Percentiles rank a stretch among this genome's conserved stretches.
phyloP scores from a whole-genome alignment of 1,140 invertebrate species.

The Gryon sp. region DNA sequence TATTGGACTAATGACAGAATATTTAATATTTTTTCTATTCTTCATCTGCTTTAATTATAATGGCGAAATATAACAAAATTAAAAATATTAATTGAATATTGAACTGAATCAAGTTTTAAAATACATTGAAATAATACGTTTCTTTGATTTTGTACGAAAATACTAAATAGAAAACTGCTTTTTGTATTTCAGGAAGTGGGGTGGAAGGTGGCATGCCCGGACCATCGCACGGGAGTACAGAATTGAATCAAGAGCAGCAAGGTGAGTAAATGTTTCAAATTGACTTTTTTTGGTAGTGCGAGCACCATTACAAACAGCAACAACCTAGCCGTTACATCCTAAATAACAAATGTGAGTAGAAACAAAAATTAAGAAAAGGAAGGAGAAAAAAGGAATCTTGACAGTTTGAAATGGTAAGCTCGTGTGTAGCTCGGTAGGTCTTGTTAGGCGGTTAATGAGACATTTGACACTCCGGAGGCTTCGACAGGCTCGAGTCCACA shows the following conservation, averaged over 20 bases:
- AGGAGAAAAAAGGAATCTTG: slow-evolving; percentile 74
- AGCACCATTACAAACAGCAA: slow-evolving; percentile 81
- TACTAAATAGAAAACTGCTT: too few relatives aligned
- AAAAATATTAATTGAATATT: too few relatives aligned
- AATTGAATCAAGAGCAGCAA: slow-evolving; percentile 78
- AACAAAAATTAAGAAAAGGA: too few relatives aligned
- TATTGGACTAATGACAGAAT: too few relatives aligned
- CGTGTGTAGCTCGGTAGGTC: slow-evolving; percentile 79
- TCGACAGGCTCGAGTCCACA: slow-evolving; percentile 73
- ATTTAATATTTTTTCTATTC: too few relatives aligned
- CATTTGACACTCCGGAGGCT: slow-evolving; percentile 79
- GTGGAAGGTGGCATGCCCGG: slow-evolving; percentile 77
- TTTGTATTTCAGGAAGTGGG: slow-evolving; percentile 67
- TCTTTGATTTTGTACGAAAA: too few relatives aligned
- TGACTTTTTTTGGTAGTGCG: slow-evolving; percentile 76
- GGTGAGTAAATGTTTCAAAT: slow-evolving; percentile 72
- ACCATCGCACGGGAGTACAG: slow-evolving; percentile 74
- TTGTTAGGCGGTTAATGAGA: slow-evolving; percentile 78
- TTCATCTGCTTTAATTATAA: too few relatives aligned
- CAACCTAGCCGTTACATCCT: slow-evolving; percentile 80
- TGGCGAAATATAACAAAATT: too few relatives aligned
- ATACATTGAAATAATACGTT: too few relatives aligned
- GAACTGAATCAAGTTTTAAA: too few relatives aligned
- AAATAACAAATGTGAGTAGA: slow-evolving; percentile 77
- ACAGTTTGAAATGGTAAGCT: slow-evolving; percentile 80